A percentile compares a stretch with the other conserved stretches of the same genome.
These are phyloP conservation scores for Alectoris magna DNA, from an alignment of 2,797 vertebrate species.

Conservation along the genomic window DNA sequence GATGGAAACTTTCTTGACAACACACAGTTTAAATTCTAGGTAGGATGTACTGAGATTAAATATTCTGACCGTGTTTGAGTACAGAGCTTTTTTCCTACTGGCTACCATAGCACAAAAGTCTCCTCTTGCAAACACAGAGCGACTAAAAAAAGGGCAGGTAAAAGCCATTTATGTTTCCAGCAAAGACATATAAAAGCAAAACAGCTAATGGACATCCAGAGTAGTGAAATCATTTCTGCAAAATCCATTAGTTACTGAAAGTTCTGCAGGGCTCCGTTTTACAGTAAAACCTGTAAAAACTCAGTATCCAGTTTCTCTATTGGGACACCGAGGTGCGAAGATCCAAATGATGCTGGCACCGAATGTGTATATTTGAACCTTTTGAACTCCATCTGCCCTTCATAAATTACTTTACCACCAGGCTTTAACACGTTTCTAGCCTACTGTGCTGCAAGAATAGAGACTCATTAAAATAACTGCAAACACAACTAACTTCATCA, in stretches of 20 bases:
- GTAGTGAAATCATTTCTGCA: slow-evolving; percentile 83
- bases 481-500: slow-evolving; percentile 66
- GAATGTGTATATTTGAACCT: slow-evolving; percentile 83
- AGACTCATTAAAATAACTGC: slow-evolving; percentile 17
- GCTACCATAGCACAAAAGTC: slow-evolving; percentile 63
- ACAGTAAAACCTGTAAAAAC: slow-evolving; percentile 79
- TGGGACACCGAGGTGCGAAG: slow-evolving; percentile 81
- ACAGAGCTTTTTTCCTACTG: slow-evolving; percentile 50
- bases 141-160: slow-evolving; percentile 58
- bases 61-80: slow-evolving; percentile 17
- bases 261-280: slow-evolving; percentile 79
- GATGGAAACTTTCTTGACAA: slow-evolving; percentile 46
- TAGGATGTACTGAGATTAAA: slow-evolving; percentile 23
- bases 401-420: slow-evolving; percentile 68
- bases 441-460: slow-evolving; percentile 16
- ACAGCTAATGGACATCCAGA: slow-evolving; percentile 81
- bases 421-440: slow-evolving; percentile 64
- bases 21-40: slow-evolving; percentile 21
- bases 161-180: slow-evolving; percentile 74
- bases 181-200: slow-evolving; percentile 69
- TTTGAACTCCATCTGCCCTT: slow-evolving; percentile 73
- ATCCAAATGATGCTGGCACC: slow-evolving; percentile 77
- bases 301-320: slow-evolving; percentile 83
- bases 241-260: slow-evolving; percentile 87
- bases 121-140: slow-evolving; percentile 62